phyloP scores from a whole-genome alignment of 2,888 invertebrate species.

The Cephus rjabovi region DNA sequence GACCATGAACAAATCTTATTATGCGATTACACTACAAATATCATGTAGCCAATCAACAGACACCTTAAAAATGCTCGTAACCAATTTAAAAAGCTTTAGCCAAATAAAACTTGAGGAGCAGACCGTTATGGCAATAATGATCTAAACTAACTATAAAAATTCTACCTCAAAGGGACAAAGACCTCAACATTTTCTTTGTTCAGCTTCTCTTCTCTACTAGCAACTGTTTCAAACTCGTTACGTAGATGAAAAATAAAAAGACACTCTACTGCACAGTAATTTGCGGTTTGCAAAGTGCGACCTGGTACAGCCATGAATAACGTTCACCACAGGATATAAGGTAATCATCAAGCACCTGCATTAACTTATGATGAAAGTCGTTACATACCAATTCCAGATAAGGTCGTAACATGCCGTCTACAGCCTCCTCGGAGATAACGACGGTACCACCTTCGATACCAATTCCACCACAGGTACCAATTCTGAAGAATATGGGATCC shows the following conservation, averaged over 20 bases:
- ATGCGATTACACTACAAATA: neutral
- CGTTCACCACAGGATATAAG: neutral
- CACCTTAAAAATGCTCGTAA: neutral
- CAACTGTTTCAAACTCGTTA: neutral
- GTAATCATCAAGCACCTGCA: neutral
- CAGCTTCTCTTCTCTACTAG: neutral
- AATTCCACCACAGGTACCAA: conserved; percentile 94
- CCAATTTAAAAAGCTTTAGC: neutral
- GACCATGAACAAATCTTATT: neutral
- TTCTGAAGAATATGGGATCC: conserved; percentile 92
- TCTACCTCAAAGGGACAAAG: neutral
- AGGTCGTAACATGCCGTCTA: conserved; percentile 87
- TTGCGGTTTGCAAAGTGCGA: neutral
- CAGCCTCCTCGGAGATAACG: conserved; percentile 90
- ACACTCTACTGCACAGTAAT: neutral
- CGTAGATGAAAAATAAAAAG: neutral
- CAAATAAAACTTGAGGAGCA: neutral
- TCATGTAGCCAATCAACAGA: neutral
- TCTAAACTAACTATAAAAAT: neutral
- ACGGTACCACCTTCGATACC: conserved; percentile 95
- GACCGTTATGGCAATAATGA: neutral
- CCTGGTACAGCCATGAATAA: neutral
- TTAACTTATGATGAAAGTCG: neutral
- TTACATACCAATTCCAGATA: conserved; percentile 83
- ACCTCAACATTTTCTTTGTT: neutral